A percentile compares a stretch with the other conserved stretches of the same genome.
Conservation (phyloP, 2,113 vertebrate species). For the Caretta caretta region DNA sequence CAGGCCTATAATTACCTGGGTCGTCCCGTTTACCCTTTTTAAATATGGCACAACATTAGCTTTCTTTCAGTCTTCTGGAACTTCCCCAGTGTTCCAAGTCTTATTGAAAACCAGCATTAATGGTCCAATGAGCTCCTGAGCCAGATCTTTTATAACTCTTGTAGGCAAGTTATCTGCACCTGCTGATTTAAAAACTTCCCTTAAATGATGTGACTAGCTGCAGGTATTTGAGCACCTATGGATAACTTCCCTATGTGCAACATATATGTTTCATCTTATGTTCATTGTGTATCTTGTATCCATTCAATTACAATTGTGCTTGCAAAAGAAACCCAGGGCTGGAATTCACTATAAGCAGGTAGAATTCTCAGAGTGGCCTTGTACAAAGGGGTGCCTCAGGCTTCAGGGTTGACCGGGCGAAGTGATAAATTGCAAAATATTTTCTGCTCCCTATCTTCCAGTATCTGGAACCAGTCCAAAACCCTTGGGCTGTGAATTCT, state of each 20-base stretch:
- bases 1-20: too few species aligned
- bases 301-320: neutral
- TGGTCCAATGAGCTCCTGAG: neutral
- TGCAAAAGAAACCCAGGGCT: neutral
- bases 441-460: neutral
- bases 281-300: neutral
- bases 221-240: neutral
- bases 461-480: constrained; percentile 51
- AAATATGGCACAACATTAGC: too few species aligned
- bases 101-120: neutral
- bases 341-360: neutral
- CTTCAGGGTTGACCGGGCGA: fast-evolving
- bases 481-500: constrained; percentile 38
- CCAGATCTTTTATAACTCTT: neutral
- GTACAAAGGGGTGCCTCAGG: neutral
- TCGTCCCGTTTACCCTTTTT: too few species aligned
- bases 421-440: neutral
- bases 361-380: neutral
- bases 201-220: neutral
- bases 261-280: neutral
- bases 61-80: neutral
- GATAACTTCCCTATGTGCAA: neutral
- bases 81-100: neutral
- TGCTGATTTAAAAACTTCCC: neutral
- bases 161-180: neutral